phyloP scores from a whole-genome alignment of 92 coral and sea anemone species.

The Actinernus sp. region DNA sequence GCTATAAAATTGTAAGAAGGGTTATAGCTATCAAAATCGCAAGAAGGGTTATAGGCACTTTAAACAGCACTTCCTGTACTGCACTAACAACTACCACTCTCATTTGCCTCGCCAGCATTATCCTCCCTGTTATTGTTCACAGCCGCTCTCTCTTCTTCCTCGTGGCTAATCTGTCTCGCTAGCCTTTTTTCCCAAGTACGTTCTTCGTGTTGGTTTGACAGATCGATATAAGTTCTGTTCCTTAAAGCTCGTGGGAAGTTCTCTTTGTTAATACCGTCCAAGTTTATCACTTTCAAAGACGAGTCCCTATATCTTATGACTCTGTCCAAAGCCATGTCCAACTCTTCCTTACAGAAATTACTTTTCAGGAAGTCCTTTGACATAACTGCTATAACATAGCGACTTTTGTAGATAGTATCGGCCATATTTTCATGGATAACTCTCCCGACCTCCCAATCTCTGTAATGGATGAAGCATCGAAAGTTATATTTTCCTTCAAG shows the following conservation, averaged over 20 bases:
- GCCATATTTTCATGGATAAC: slow-evolving; percentile 24
- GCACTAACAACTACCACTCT: not conserved
- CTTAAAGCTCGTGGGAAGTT: slow-evolving; percentile 4
- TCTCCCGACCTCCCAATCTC: slow-evolving; percentile 17
- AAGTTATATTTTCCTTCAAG: slow-evolving; percentile 14
- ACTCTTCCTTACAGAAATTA: slow-evolving; percentile 5
- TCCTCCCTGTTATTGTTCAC: too few relatives aligned
- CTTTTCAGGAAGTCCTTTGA: slow-evolving; percentile 23
- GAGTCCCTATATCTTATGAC: slow-evolving; percentile 1
- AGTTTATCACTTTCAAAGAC: slow-evolving; percentile 12
- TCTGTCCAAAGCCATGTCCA: slow-evolving; percentile 23
- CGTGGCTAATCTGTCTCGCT: slow-evolving; percentile 22
- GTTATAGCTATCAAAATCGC: too few relatives aligned
- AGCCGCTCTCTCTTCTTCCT: too few relatives aligned
- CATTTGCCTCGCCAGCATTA: not conserved
- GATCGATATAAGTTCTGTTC: slow-evolving; percentile 17
- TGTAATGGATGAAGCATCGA: slow-evolving; percentile 20
- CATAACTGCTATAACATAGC: slow-evolving; percentile 28
- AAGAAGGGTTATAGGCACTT: too few relatives aligned
- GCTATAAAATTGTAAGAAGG: too few relatives aligned
- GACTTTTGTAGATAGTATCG: slow-evolving; percentile 8
- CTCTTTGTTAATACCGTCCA: slow-evolving; percentile 20
- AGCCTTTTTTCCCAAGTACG: slow-evolving; percentile 16
- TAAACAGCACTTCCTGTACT: too few relatives aligned
- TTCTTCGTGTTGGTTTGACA: slow-evolving; percentile 9